Evolutionary conservation across 2,797 vertebrate genomes (phyloP), one percentile per base, ranked within the genome.

Genomic region (Sarcoramphus papa): DNA sequence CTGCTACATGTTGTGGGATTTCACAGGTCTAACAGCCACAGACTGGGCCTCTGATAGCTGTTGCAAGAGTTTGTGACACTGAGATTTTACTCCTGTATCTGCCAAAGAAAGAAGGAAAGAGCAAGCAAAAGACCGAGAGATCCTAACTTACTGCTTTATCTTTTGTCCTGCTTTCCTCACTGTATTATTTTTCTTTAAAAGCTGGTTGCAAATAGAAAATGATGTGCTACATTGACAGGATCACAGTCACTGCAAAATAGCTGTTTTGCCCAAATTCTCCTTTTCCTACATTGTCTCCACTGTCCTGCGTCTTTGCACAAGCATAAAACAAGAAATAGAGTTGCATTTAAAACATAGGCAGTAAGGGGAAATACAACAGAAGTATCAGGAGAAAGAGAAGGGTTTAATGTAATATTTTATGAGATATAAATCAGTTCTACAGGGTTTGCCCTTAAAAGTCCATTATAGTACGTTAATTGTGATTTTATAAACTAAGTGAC

Each of bases 401-500:
- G 12, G 35, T 59, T 95, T 91, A 69, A 81, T 82, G 72, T 80
- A 88, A 73, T 90, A 91, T 88, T 95, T 95, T 75, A 95, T 67
- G 57, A 95, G 72, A 96, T 91, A 89, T 28, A 91, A 94, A 94
- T 94, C 14, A 88, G 75, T 95, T 97, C 93, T 95, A 96, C 79
- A 65, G 91, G 56, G n/a, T 95, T 94, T 96, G 73, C 73, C 51
- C 81, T 96, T 96, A 86, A 64, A 97, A 96, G 87, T 77, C 93
- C 83, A 96, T 96, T 96, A 85, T 57, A 64, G 56, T 74, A 93
- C 1, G 0, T 95, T 97, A 94, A 97, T 88, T 95, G 93, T 96
- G 93, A 96, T 97, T 95, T 97, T 92, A 95, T 64, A 95, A 57
- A 65, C 63, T 89, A 96, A 95, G 80, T 88, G 94, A 69, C 2